These are phyloP conservation scores for Corbicula japonica DNA, from an alignment of 2,888 invertebrate genomes.

Conservation along the genomic window DNA sequence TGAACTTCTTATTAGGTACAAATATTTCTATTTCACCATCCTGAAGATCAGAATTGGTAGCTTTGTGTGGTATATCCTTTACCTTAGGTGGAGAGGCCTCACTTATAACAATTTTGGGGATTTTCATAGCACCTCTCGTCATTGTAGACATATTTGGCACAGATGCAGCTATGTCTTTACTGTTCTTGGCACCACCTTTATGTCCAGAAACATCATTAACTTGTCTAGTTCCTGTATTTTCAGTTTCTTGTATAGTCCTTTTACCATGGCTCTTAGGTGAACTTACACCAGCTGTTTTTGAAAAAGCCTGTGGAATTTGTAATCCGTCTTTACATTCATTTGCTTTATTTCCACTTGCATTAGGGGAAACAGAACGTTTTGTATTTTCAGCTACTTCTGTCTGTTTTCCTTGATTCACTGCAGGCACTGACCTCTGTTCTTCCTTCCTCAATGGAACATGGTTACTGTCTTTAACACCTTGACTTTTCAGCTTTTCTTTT, in stretches of 20 bases:
- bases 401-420: background rate
- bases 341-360: background rate
- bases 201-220: conserved; percentile 7
- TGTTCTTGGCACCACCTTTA: background rate
- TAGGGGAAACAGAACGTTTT: background rate
- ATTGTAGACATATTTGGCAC: too few species aligned
- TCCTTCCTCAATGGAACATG: background rate
- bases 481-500: conserved; percentile 12
- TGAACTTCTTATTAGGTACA: conserved; percentile 73
- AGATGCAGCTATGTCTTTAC: background rate
- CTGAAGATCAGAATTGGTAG: conserved; percentile 9
- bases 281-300: background rate
- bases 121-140: background rate
- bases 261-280: too few species aligned
- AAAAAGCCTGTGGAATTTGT: background rate
- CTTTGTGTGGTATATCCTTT: background rate
- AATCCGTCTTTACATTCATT: background rate
- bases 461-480: background rate
- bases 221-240: background rate
- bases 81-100: background rate
- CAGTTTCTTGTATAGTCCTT: background rate
- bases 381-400: background rate
- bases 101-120: conserved; percentile 19
- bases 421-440: conserved; percentile 1
- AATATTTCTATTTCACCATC: conserved; percentile 69